Conservation (phyloP, 2,888 invertebrate genomes). For the Pemphredon lugubris region DNA sequence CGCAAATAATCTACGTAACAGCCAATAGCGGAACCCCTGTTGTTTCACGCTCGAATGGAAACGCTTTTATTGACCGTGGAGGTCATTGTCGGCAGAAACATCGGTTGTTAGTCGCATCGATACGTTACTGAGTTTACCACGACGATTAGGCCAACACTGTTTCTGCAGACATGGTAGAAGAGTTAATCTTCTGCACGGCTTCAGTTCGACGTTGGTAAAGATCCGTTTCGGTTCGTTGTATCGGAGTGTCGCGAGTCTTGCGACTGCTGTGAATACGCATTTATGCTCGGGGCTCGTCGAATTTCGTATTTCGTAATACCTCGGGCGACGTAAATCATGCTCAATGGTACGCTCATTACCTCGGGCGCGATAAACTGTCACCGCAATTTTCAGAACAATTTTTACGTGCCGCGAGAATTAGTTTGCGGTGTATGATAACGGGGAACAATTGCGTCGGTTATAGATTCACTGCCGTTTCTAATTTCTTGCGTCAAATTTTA, state of each 20-base stretch:
- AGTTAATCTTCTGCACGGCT: slow-evolving; percentile 48
- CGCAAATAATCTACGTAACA: no score
- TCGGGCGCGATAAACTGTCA: not conserved
- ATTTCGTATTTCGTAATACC: not conserved
- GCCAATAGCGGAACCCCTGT: no score
- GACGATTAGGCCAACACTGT: slow-evolving; percentile 29
- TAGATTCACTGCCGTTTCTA: no score
- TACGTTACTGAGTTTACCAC: slow-evolving; percentile 42
- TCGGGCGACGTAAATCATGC: not conserved
- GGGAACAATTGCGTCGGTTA: not conserved
- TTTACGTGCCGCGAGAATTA: no score
- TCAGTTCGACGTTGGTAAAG: slow-evolving; percentile 37
- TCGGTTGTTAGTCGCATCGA: no score
- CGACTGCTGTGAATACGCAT: not conserved
- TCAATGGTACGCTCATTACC: slow-evolving; percentile 6
- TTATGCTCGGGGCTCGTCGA: slow-evolving; percentile 16
- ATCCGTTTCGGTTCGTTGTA: slow-evolving; percentile 36
- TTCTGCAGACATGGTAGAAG: slow-evolving; percentile 31
- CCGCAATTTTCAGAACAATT: not conserved
- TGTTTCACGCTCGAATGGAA: no score
- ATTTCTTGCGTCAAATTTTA: no score
- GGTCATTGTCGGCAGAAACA: no score
- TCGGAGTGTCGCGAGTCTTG: slow-evolving; percentile 6
- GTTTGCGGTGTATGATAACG: no score
- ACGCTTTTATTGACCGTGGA: no score